Evolutionary conservation across 2,113 vertebrate species (phyloP).

Genomic region (Gymnocephalus cernua): DNA sequence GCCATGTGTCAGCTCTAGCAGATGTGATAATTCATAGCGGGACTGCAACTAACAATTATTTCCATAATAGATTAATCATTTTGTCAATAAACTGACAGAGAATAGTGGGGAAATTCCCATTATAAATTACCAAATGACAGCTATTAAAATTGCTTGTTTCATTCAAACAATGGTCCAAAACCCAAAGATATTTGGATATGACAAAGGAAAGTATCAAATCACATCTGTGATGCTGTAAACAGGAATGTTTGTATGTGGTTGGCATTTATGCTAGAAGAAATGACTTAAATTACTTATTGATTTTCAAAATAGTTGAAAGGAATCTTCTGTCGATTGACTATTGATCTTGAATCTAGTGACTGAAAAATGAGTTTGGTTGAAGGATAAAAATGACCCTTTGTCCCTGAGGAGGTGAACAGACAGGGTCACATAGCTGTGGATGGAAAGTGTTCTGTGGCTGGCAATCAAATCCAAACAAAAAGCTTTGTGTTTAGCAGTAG

Average conservation of each 20-base stretch:
- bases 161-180: not conserved
- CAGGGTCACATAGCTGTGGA: conserved; percentile 7
- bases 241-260: not conserved
- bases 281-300: not conserved
- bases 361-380: not conserved
- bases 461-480: conserved; percentile 31
- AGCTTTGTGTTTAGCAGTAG: conserved; percentile 15
- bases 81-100: not conserved
- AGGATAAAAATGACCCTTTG: not conserved
- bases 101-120: not conserved
- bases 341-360: no score
- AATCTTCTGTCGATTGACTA: no score
- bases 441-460: not conserved
- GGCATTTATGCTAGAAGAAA: not conserved
- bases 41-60: not conserved
- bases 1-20: not conserved
- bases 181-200: not conserved
- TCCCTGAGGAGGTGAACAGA: conserved; percentile 17
- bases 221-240: not conserved
- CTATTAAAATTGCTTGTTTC: not conserved
- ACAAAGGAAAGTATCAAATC: not conserved
- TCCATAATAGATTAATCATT: not conserved
- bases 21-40: not conserved
- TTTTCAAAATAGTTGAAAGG: not conserved
- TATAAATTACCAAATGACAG: not conserved